phyloP scores from a whole-genome alignment of 2,797 vertebrate species.

The Sebastes paucispinis region DNA sequence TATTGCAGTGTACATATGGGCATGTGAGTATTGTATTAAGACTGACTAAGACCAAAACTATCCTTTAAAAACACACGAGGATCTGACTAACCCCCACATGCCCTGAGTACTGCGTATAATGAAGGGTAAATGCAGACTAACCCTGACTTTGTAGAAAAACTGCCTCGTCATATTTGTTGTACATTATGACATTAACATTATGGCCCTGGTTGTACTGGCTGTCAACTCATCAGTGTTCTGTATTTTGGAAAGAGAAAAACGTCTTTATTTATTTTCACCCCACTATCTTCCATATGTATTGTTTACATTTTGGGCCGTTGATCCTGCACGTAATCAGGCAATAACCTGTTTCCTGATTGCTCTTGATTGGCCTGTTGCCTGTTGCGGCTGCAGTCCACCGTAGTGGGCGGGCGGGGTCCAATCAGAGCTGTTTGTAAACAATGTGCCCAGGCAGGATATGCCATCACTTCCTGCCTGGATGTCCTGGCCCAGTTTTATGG shows the following conservation, averaged over 20 bases:
- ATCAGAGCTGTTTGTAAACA: conserved; percentile 73
- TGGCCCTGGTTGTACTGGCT: background rate
- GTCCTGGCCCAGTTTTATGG: conserved; percentile 59
- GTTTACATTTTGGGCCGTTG: conserved; percentile 27
- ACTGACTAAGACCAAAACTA: background rate
- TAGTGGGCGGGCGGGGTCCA: conserved; percentile 36
- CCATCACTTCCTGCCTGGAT: conserved; percentile 70
- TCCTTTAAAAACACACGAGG: background rate
- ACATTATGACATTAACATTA: background rate
- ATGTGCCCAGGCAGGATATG: conserved; percentile 69
- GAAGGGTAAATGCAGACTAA: background rate
- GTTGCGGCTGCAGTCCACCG: conserved; percentile 18
- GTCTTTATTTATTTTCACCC: background rate
- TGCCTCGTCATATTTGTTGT: background rate
- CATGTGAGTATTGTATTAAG: background rate
- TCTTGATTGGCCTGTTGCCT: conserved; percentile 54
- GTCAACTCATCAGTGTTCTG: background rate
- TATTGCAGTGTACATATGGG: background rate
- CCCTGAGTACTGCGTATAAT: background rate
- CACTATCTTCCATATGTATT: conserved; percentile 8
- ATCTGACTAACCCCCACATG: background rate
- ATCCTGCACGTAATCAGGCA: conserved; percentile 24
- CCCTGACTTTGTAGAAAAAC: background rate
- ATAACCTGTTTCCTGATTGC: conserved; percentile 41
- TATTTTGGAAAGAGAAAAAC: background rate